Evolutionary conservation across 2,797 vertebrate genomes (phyloP).

Genomic region (Pipistrellus pipistrellus): DNA sequence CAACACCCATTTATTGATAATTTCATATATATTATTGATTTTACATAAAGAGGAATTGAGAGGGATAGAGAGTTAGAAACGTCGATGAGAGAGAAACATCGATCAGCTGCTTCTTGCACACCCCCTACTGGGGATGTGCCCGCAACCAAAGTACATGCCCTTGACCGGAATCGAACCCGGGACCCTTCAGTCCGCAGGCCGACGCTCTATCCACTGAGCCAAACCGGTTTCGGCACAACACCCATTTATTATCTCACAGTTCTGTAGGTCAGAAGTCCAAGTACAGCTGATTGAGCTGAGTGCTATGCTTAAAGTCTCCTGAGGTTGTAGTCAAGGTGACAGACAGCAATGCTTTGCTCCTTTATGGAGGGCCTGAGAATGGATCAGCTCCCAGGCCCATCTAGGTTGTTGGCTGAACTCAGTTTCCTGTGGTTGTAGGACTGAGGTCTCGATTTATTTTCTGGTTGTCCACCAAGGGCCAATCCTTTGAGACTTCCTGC

Average conservation of each 20-base stretch:
- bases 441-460: background rate
- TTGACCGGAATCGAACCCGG: too few species aligned
- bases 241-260: background rate
- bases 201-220: too few species aligned
- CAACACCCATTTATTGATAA: background rate
- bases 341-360: background rate
- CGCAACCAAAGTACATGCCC: too few species aligned
- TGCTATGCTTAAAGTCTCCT: background rate
- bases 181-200: too few species aligned
- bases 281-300: background rate
- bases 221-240: background rate
- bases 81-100: too few species aligned
- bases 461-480: background rate
- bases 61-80: too few species aligned
- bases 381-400: background rate
- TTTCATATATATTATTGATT: too few species aligned
- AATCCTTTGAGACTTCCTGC: background rate
- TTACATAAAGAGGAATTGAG: too few species aligned
- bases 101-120: too few species aligned
- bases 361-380: background rate
- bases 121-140: too few species aligned
- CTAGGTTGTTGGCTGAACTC: background rate
- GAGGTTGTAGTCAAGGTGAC: background rate
- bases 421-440: background rate
- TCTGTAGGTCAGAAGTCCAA: constrained; percentile 7